phyloP scores from a whole-genome alignment of 2,888 invertebrate species.

The Isoperla grammatica region DNA sequence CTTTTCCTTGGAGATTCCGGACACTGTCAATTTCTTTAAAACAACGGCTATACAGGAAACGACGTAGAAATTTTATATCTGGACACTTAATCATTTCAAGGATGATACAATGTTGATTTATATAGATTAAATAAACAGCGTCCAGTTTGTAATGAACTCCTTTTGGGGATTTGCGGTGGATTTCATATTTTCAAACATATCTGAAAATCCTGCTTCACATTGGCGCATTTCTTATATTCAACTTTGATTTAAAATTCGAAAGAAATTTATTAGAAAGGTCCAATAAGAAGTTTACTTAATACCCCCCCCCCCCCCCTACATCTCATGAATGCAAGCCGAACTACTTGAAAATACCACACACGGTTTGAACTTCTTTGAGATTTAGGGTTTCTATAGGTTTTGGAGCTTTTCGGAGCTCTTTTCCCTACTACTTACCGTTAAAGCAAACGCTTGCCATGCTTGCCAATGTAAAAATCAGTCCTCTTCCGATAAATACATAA shows the following conservation, averaged over 20 bases:
- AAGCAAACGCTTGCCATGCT: constrained; percentile 8
- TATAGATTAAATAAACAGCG: background rate
- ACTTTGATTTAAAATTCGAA: too few relatives aligned
- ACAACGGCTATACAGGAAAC: background rate
- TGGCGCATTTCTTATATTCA: too few relatives aligned
- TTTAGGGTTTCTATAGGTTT: constrained; percentile 5
- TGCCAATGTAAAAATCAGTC: constrained; percentile 25
- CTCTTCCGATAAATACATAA: constrained; percentile 30
- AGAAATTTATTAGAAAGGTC: too few relatives aligned
- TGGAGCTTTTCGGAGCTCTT: constrained; percentile 1
- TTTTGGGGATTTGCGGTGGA: too few relatives aligned
- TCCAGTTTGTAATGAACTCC: background rate
- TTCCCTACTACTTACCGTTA: constrained; percentile 15
- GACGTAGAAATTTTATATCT: background rate
- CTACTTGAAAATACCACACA: too few relatives aligned
- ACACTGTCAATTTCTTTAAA: background rate
- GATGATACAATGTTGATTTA: background rate
- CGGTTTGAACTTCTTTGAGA: background rate
- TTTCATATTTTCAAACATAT: too few relatives aligned
- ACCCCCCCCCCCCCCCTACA: too few relatives aligned
- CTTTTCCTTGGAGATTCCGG: background rate
- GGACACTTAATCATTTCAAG: background rate
- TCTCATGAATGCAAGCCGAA: too few relatives aligned
- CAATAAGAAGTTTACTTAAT: too few relatives aligned
- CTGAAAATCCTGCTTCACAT: too few relatives aligned